A percentile compares a stretch with the other conserved stretches of the same genome.
phyloP scores from a whole-genome alignment of 2,888 invertebrate species.

The Sussaba pulchella region DNA sequence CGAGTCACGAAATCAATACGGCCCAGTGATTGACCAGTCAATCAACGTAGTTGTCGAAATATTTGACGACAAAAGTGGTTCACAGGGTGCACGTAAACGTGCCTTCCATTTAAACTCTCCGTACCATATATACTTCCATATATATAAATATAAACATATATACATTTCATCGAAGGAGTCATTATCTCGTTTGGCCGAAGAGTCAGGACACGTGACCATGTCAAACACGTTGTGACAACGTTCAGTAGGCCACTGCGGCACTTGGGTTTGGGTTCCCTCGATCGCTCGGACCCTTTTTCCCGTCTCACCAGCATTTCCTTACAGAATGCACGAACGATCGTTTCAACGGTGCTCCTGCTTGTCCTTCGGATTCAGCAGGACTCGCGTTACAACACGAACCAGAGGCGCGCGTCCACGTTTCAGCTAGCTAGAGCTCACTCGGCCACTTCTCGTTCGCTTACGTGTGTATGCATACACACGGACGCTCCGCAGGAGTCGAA shows the following conservation, averaged over 20 bases:
- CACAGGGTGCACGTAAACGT: slow-evolving; percentile 15
- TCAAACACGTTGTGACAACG: slow-evolving; percentile 76
- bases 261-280: slow-evolving; percentile 4
- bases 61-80: slow-evolving; percentile 46
- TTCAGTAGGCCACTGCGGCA: slow-evolving; percentile 68
- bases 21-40: slow-evolving; percentile 26
- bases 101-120: neutral
- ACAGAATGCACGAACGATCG: slow-evolving; percentile 24
- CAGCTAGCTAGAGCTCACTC: slow-evolving; percentile 23
- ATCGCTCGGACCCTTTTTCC: slow-evolving; percentile 15
- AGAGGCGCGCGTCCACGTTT: slow-evolving; percentile 12
- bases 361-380: neutral
- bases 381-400: slow-evolving; percentile 22
- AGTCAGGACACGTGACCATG: slow-evolving; percentile 75
- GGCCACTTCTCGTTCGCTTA: slow-evolving; percentile 56
- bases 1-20: neutral
- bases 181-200: slow-evolving; percentile 63
- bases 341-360: neutral
- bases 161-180: slow-evolving; percentile 30
- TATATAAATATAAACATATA: neutral
- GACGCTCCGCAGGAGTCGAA: slow-evolving; percentile 65
- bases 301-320: slow-evolving; percentile 39
- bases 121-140: neutral
- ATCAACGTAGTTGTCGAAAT: slow-evolving; percentile 55
- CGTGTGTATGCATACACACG: slow-evolving; percentile 24